These are phyloP conservation scores for Agrilus biguttatus DNA, from an alignment of 2,888 invertebrate species.

Conservation along the genomic window DNA sequence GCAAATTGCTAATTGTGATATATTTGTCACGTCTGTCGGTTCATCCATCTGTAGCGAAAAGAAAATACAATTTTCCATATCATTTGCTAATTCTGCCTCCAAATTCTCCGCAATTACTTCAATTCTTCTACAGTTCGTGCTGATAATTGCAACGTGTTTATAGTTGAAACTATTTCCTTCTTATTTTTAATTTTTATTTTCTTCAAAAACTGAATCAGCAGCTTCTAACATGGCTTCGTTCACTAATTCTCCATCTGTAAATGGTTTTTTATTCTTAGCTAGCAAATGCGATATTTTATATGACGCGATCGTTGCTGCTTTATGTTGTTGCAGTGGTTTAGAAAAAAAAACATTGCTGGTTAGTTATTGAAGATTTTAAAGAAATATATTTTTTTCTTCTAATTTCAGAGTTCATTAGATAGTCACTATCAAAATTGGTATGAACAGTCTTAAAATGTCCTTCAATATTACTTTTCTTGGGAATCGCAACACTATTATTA, in stretches of 20 bases:
- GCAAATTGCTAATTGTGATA: no score
- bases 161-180: constrained; percentile 14
- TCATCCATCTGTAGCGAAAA: no score
- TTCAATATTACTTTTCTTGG: no score
- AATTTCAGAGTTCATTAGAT: constrained; percentile 9
- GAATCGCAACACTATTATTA: constrained; percentile 9
- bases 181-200: constrained; percentile 13
- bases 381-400: constrained; percentile 9
- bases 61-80: no score
- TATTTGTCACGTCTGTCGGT: no score
- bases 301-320: no score
- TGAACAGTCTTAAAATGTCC: constrained; percentile 11
- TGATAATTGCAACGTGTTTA: constrained; percentile 15
- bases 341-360: no score
- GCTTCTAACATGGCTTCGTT: constrained; percentile 13
- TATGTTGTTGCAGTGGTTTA: no score
- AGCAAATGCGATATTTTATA: no score
- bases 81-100: no score
- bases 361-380: no score
- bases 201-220: constrained; percentile 10
- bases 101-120: constrained; percentile 7
- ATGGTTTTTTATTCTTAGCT: no score
- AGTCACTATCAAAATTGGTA: constrained; percentile 9
- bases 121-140: constrained; percentile 11
- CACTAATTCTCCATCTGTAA: constrained; percentile 13